Conservation (phyloP, 2,888 invertebrate species). For the Trissolcus brochymenae region DNA sequence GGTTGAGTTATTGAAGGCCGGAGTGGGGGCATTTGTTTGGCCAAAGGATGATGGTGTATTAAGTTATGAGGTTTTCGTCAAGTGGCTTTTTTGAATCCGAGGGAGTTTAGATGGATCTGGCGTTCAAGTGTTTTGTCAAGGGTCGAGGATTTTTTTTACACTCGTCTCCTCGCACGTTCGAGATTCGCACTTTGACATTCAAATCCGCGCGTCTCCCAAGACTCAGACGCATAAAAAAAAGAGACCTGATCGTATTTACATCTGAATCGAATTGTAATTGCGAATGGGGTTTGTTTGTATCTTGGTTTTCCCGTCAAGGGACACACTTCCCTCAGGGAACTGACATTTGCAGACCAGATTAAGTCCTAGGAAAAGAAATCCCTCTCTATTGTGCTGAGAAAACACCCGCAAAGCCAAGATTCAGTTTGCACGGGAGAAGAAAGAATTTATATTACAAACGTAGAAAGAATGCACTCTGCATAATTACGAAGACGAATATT, state of each 20-base stretch:
- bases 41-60: conserved; percentile 46
- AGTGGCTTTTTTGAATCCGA: conserved; percentile 44
- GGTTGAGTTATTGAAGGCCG: conserved; percentile 43
- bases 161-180: conserved; percentile 10
- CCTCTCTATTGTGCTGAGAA: conserved; percentile 1
- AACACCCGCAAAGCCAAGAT: background rate
- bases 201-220: conserved; percentile 10
- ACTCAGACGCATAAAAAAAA: conserved; percentile 18
- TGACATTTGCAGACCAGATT: conserved; percentile 55
- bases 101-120: conserved; percentile 19
- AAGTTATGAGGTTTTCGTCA: conserved; percentile 50
- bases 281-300: conserved; percentile 43
- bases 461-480: conserved; percentile 2
- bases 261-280: conserved; percentile 46
- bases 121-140: conserved; percentile 36
- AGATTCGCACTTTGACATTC: conserved; percentile 31
- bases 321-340: conserved; percentile 31
- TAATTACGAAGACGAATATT: background rate
- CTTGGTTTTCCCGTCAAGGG: conserved; percentile 41
- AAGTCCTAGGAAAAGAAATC: conserved; percentile 15
- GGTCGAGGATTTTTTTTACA: conserved; percentile 12
- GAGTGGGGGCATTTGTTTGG: conserved; percentile 35
- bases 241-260: conserved; percentile 28
- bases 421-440: conserved; percentile 12
- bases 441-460: conserved; percentile 13